These are phyloP conservation scores for Grus americana DNA, from an alignment of 2,113 vertebrate genomes.

Conservation along the genomic window DNA sequence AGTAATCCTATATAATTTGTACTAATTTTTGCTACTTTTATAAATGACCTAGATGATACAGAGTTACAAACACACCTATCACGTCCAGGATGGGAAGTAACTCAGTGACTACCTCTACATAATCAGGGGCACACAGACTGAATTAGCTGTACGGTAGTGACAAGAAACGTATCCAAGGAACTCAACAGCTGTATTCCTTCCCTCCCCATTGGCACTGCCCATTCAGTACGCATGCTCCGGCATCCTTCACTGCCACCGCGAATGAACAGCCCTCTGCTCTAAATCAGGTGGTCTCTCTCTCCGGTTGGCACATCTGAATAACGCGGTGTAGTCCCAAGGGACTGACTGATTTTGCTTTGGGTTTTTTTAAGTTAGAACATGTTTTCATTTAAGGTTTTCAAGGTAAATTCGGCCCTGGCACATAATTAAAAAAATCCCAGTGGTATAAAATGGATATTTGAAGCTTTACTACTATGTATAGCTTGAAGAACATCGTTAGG, in stretches of 20 bases:
- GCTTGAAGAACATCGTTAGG: conserved; percentile 1
- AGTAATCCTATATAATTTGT: background rate
- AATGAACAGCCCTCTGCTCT: background rate
- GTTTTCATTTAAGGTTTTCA: background rate
- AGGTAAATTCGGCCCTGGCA: background rate
- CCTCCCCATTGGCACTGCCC: background rate
- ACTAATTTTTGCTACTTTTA: background rate
- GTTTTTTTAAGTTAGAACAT: background rate
- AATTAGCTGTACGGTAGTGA: background rate
- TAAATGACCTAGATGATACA: background rate
- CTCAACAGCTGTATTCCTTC: background rate
- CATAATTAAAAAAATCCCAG: background rate
- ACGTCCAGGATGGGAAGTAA: background rate
- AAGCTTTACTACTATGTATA: background rate
- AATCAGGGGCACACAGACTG: background rate
- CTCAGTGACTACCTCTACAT: background rate
- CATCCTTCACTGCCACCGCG: background rate
- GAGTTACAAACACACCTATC: background rate
- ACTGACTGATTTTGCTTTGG: background rate
- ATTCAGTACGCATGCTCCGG: background rate
- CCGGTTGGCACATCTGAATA: background rate
- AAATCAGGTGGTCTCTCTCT: background rate
- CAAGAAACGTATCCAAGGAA: background rate
- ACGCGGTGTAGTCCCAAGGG: background rate
- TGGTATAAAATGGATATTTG: background rate